Base-by-base conservation (phyloP, 2,113 vertebrate species). In the Laterallus jamaicensis region DNA sequence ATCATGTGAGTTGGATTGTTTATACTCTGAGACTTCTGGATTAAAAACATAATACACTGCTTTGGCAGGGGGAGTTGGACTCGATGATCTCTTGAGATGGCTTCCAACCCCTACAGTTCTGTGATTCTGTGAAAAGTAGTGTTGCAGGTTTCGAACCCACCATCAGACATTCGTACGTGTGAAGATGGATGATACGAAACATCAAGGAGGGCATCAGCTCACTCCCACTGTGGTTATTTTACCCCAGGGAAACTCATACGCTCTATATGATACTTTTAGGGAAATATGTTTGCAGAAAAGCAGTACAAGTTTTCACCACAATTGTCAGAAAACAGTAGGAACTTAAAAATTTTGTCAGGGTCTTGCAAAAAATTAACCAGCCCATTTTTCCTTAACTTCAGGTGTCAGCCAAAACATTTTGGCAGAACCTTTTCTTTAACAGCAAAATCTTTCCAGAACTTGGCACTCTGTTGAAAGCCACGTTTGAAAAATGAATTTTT, bases 131-230 rank as follows among this genome's bases (percentile, higher is more conserved):
- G 9, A 10, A 73, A 76, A 40, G 24, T 21, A 28, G 4, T 13
- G 49, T 8, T 67, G 6, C 39, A 13, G 28, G 16, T 40, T 40
- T 37, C 39, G 28, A 55, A 80, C 11, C 42, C 75, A 39, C 28
- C 32, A 2, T 39, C 28, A 6, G 7, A 7, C 32, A 1, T 28
- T 20, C 2, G 3, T 24, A 5, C 2, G 1, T 7, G 0, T 13
- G 58, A 11, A 24, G 40, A 1, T 28, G 81, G 44, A 28, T 5
- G 31, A 63, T 11, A 7, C 49, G 29, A 9, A n/a, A 1, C 3
- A 3, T 60, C 10, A 40, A 15, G 29, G 54, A 49, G 58, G 14
- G 22, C 32, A 19, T 28, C 7, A 49, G 0, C 67, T 52, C 58
- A 7, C 10, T 88, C 35, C 58, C 29, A 4, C 29, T 17, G 50